Base-by-base conservation (phyloP, 92 coral and sea anemone genomes). In the Parazoanthus darwini region DNA sequence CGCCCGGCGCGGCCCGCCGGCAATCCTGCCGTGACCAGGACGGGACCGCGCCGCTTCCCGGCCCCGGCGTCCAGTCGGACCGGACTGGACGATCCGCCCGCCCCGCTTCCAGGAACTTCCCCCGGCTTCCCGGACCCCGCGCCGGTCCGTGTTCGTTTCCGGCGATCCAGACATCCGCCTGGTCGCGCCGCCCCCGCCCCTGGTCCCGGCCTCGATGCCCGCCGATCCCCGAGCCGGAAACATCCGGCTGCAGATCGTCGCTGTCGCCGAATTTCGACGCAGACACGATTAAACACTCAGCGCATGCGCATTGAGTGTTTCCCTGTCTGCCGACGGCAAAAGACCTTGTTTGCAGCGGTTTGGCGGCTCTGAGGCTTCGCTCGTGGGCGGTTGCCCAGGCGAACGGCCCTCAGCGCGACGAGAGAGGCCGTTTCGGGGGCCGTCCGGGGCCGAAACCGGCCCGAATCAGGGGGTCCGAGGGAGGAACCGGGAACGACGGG, bases 381-480 rank as follows among this genome's bases (percentile, higher is more conserved):
- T 65, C 71, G 71, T 65, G 71, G 33, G 33, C 33, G 33, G 33
- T 29, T 29, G 33, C 33, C 33, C 33, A 29, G 33, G 33, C 33
- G 33, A 29, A 29, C 33, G 33, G 33, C 33, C 33, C 33, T 29
- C 33, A 29, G 33, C 33, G 33, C 33, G 33, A 29, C 33, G 33
- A 29, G 33, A 29, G 33, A 29, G 33, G 33, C 33, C 33, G 33
- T 29, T 29, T 29, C 22, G 71, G 71, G 25, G 71, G 25, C 71
- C 71, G 71, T 65, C 71, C 71, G 71, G 71, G 71, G 71, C 71
- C 71, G 71, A 65, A 65, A 65, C 73, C 73, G 73, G 73, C 73
- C 73, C 73, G 73, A 67, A 15, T 29, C 33, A 29, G 33, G 33
- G 33, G 33, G 33, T 29, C 33, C 33, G 33, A 29, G 33, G 33